Evolutionary conservation across 2,113 vertebrate genomes (phyloP).

Genomic region (Recurvirostra avosetta): DNA sequence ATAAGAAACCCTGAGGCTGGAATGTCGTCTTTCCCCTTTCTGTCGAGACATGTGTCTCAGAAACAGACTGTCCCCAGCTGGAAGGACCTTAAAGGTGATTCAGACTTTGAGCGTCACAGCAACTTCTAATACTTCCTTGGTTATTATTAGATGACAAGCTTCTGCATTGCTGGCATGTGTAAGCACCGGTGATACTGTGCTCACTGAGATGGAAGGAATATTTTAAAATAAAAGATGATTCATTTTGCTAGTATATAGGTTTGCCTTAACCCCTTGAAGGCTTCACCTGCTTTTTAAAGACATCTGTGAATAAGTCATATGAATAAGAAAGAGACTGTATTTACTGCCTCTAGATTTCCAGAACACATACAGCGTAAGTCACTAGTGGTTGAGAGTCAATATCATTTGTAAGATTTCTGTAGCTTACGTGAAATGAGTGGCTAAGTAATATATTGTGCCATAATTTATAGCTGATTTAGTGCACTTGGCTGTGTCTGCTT

Average conservation of each 20-base stretch:
- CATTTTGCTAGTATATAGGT: not conserved
- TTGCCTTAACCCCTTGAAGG: not conserved
- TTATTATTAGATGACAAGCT: slow-evolving; percentile 3
- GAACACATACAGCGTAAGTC: not conserved
- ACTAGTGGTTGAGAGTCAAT: not conserved
- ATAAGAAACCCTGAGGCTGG: not conserved
- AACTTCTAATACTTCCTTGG: not conserved
- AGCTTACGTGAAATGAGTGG: not conserved
- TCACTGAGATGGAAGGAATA: slow-evolving; percentile 7
- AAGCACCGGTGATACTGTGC: not conserved
- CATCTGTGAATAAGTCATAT: not conserved
- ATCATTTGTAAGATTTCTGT: not conserved
- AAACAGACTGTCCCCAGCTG: not conserved
- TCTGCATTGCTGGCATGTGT: not conserved
- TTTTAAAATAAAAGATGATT: not conserved
- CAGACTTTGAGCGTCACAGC: not conserved
- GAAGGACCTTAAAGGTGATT: slow-evolving; percentile 28
- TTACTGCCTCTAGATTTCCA: not conserved
- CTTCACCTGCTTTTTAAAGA: not conserved
- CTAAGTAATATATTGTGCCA: not conserved
- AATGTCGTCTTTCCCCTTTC: not conserved
- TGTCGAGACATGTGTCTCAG: rapidly evolving
- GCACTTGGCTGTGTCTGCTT: not conserved
- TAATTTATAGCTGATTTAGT: not conserved
- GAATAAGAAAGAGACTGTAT: not conserved